These are phyloP conservation scores for human DNA, from an alignment of 2,113 vertebrate species.

Conservation along the genomic window GRCh38 chr6:166476501-166477000, in stretches of 20 bases:
- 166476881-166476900: background rate
- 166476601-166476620: background rate
- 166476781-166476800: too few relatives aligned
- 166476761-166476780: too few relatives aligned
- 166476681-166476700: background rate
- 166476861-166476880: too few relatives aligned
- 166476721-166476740: background rate
- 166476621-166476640: background rate
- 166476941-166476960: too few relatives aligned
- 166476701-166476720: background rate
- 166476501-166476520: background rate
- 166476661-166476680: background rate
- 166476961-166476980: background rate
- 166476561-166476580: background rate
- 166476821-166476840: background rate
- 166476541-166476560: background rate
- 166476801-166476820: too few relatives aligned
- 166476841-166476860: background rate
- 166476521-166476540: background rate
- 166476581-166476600: background rate
- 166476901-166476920: rapidly evolving
- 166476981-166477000: background rate
- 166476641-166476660: background rate
- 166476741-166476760: too few relatives aligned
- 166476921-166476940: background rate